Evolutionary conservation across 35 echinoderm and acorn worm genomes (phyloP), one percentile per base, ranked within the genome.

Genomic region (Apostichopus californicus): DNA sequence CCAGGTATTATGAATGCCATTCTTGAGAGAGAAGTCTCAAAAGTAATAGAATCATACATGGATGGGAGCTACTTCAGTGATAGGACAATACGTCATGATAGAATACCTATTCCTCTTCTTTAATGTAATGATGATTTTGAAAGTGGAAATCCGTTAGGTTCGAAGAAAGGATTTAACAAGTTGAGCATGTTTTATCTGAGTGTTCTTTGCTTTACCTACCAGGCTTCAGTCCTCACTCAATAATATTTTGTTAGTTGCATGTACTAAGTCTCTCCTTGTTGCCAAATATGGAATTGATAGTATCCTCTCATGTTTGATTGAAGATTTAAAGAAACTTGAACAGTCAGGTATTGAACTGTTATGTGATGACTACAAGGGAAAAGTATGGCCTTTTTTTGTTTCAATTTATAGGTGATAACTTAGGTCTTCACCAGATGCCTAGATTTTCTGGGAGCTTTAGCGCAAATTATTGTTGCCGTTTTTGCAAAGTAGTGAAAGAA

Each of bases 61-160:
- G 17, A 78, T 28, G 61, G 61, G 7, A 65, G 8, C 61, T 65
- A 65, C 61, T 65, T 0, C 14, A 65, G 14, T 9, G 14, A 14
- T 65, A 65, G 61, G 14, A 14, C 14, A 9, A 20, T 7, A 21
- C 6, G 25, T 0, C 25, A 5, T 80, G 78, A 34, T 80, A 9
- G 25, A 25, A 25, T 80, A 25, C 25, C 4, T 87, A 77, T 88
- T 13, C 71, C 57, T 46, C 4, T 87, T 17, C 70, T 87, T 2
- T 61, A 88, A 14, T 93, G 87, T 86, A 73, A 70, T 87, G 82
- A 93, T 78, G 81, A 87, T 79, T 93, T 77, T 87, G 83, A 93
- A 77, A 73, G 61, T 9, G 81, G 82, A 61, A 88, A 77, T 77
- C 68, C 92, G 9, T 56, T 93, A 28, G 92, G 92, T 18, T 70